Percentiles rank a stretch among this genome's conserved stretches.
These are phyloP conservation scores for Herminia tarsipennalis DNA, from an alignment of 2,888 invertebrate genomes.

Conservation along the genomic window DNA sequence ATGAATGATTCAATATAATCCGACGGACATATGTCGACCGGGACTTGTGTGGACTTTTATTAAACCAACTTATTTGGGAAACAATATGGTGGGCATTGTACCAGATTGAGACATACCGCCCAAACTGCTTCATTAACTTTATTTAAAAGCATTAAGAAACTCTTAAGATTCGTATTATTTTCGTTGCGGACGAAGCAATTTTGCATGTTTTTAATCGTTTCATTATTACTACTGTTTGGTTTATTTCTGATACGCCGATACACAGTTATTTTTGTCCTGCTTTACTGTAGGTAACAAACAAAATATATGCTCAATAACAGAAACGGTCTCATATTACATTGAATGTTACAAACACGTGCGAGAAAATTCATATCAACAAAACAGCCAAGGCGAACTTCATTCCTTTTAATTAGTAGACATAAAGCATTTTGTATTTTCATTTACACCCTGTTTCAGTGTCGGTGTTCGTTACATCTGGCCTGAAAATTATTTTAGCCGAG, in stretches of 20 bases:
- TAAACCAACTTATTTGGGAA: constrained; percentile 69
- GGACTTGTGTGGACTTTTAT: constrained; percentile 71
- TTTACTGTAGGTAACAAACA: constrained; percentile 21
- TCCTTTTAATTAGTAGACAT: constrained; percentile 50
- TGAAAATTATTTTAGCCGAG: constrained; percentile 81
- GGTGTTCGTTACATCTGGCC: constrained; percentile 73
- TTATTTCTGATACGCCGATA: constrained; percentile 18
- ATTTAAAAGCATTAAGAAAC: constrained; percentile 16
- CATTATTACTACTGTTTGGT: background rate
- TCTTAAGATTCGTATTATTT: constrained; percentile 18
- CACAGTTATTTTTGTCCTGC: constrained; percentile 4
- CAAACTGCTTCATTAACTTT: constrained; percentile 35
- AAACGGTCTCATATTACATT: constrained; percentile 7
- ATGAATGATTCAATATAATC: constrained; percentile 76
- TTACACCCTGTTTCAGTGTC: constrained; percentile 48
- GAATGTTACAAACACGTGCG: constrained; percentile 22
- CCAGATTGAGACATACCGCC: constrained; percentile 41
- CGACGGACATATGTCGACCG: constrained; percentile 69
- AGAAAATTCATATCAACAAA: constrained; percentile 26
- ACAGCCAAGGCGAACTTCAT: constrained; percentile 30
- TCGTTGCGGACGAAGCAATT: constrained; percentile 14
- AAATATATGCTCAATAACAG: constrained; percentile 6
- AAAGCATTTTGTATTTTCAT: constrained; percentile 52
- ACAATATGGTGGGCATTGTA: constrained; percentile 50
- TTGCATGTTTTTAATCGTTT: background rate